These are phyloP conservation scores for Pseudomyrmex pallidus DNA, from an alignment of 1,140 invertebrate species.

Conservation along the genomic window DNA sequence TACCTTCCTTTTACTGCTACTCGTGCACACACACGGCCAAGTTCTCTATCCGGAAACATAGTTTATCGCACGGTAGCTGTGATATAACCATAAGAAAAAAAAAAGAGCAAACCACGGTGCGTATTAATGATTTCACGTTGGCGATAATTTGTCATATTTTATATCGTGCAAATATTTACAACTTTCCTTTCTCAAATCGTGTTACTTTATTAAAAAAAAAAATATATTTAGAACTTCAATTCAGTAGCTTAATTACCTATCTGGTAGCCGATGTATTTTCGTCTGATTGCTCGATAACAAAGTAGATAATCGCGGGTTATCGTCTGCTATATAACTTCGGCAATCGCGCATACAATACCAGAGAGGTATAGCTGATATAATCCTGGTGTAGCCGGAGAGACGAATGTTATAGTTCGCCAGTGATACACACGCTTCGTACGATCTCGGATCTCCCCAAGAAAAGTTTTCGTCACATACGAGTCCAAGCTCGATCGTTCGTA, in stretches of 20 bases:
- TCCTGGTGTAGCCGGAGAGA: background rate
- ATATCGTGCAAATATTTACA: too few relatives aligned
- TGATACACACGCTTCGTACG: background rate
- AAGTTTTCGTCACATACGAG: background rate
- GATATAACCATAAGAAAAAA: slow-evolving; percentile 1
- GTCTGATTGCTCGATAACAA: slow-evolving; percentile 53
- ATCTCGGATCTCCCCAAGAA: background rate
- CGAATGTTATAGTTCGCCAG: background rate
- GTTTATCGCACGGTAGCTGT: background rate
- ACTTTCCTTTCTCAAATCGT: too few relatives aligned
- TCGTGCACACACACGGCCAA: too few relatives aligned
- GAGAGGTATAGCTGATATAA: slow-evolving; percentile 42
- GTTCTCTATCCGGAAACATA: background rate
- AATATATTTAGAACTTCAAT: too few relatives aligned
- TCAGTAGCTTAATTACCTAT: background rate
- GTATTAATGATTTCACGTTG: too few relatives aligned
- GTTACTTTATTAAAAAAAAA: too few relatives aligned
- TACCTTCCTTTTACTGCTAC: background rate
- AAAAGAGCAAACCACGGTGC: too few relatives aligned
- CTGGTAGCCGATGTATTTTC: slow-evolving; percentile 6
- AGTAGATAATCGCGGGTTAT: slow-evolving; percentile 61
- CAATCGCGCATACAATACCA: slow-evolving; percentile 48
- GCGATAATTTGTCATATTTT: too few relatives aligned
- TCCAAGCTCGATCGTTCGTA: background rate
- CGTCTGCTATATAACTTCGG: slow-evolving; percentile 27